Base-by-base conservation (phyloP, 2,888 invertebrate species). In the Lasioglossum lativentre region DNA sequence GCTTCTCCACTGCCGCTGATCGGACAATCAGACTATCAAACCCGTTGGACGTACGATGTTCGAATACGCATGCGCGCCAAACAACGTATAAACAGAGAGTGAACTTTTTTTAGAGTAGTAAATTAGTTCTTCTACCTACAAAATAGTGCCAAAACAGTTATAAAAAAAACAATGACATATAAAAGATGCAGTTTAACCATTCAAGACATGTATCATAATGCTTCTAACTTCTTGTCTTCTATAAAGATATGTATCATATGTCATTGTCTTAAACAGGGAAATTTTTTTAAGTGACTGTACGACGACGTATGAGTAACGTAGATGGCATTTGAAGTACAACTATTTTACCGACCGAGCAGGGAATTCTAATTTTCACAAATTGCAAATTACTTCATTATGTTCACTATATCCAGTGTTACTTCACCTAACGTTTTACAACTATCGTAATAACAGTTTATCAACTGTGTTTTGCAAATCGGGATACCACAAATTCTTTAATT, bases 1-100 rank as follows among this genome's bases (percentile, higher is more conserved):
- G 83, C 83, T 73, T 80, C 59, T 75, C 81, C 78, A 83, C 86
- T 78, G 82, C 73, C 85, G 82, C 83, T 87, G 75, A 75, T 78
- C 75, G 27, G 59, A 59, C 59, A 34, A 56, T 30, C 19, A 80
- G 85, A 84, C 59, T 19, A 56, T 30, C 19, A 80, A 83, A 84
- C 84, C 83, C 83, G 84, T 81, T 83, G 85, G 85, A 72, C 68
- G 63, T 80, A 73, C n/a, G 47, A 71, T 23, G 45, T 6, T 14
- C 0, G 0, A 34, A 4, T 14, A 68, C 78, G 80, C 87, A 77
- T 78, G 85, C 77, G 87, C 45, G 23, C n/a, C 30, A 66, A 40
- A 66, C 19, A 27, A 34, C 8, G 59, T 47, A 75, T 38, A 82
- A 52, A 70, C 47, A n/a, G 14, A 8, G 16, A 19, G 56, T 30